Evolutionary conservation across 35 echinoderm and acorn worm species (phyloP).

Genomic region (Lytechinus variegatus): DNA sequence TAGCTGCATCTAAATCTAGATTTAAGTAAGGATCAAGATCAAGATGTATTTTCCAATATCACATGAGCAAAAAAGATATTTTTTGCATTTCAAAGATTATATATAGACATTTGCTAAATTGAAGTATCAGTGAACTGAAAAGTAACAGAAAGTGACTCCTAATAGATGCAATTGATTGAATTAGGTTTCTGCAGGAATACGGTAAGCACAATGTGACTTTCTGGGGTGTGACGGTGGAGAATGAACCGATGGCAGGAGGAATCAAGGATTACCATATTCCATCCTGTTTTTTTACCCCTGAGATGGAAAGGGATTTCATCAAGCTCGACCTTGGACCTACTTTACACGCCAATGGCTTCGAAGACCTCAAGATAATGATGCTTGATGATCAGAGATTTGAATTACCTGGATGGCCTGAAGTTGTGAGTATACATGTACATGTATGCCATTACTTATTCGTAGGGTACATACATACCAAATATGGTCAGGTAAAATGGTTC

Average conservation of each 20-base stretch:
- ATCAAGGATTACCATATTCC: constrained; percentile 27
- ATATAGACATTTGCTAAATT: too few species aligned
- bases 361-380: constrained; percentile 84
- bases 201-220: constrained; percentile 63
- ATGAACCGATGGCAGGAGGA: constrained; percentile 83
- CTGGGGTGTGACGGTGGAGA: constrained; percentile 93
- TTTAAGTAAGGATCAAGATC: too few species aligned
- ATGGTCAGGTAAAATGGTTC: too few species aligned
- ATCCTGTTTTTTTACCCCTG: constrained; percentile 65
- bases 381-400: constrained; percentile 82
- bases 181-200: constrained; percentile 84
- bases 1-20: too few species aligned
- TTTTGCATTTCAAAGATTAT: too few species aligned
- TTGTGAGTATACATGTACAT: too few species aligned
- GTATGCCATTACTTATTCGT: background rate
- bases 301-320: constrained; percentile 86
- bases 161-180: background rate
- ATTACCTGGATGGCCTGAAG: constrained; percentile 74
- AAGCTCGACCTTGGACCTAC: constrained; percentile 91
- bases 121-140: too few species aligned
- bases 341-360: constrained; percentile 55
- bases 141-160: too few species aligned
- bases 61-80: too few species aligned
- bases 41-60: too few species aligned
- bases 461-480: too few species aligned